Percentiles rank a stretch among this genome's conserved stretches.
Evolutionary conservation across 30 jellyfish, hydroid and myxozoan species (phyloP).

Genomic region (Chrysaora quinquecirrha): DNA sequence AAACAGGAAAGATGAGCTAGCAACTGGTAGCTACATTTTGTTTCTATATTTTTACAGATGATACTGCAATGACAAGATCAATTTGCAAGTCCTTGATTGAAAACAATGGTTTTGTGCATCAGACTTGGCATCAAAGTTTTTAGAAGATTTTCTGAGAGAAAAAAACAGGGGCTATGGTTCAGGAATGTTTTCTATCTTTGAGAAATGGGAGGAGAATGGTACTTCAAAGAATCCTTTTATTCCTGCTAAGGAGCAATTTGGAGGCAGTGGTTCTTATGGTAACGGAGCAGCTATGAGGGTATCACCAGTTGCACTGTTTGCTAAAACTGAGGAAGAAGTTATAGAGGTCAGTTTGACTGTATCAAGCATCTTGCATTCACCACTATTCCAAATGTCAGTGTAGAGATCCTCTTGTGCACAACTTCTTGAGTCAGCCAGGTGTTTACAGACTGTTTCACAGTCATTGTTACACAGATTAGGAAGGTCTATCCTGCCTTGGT

Average conservation of each 20-base stretch:
- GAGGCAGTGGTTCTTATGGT: conserved; percentile 94
- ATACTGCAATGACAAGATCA: conserved; percentile 89
- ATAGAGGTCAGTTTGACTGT: conserved; percentile 35
- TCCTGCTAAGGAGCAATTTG: conserved; percentile 84
- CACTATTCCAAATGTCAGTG: no score
- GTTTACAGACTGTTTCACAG: background rate
- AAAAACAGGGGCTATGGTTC: conserved; percentile 90
- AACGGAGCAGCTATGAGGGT: conserved; percentile 99
- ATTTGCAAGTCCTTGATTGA: conserved; percentile 75
- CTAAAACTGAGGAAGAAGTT: conserved; percentile 33
- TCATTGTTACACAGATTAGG: background rate
- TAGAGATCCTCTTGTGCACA: no score
- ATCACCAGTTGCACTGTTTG: conserved; percentile 88
- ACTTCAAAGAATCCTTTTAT: conserved; percentile 49
- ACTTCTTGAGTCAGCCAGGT: background rate
- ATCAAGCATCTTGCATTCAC: no score
- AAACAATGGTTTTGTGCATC: conserved; percentile 70
- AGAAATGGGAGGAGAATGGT: conserved; percentile 69
- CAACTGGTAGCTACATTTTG: no score
- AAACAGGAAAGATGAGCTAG: no score
- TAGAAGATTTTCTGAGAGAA: conserved; percentile 55
- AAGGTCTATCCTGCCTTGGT: background rate
- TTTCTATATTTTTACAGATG: conserved; percentile 63
- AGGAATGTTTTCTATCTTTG: conserved; percentile 68
- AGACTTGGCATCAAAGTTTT: conserved; percentile 76